Conservation (phyloP, 2,888 invertebrate genomes). For the Ecliptopera silaceata region DNA sequence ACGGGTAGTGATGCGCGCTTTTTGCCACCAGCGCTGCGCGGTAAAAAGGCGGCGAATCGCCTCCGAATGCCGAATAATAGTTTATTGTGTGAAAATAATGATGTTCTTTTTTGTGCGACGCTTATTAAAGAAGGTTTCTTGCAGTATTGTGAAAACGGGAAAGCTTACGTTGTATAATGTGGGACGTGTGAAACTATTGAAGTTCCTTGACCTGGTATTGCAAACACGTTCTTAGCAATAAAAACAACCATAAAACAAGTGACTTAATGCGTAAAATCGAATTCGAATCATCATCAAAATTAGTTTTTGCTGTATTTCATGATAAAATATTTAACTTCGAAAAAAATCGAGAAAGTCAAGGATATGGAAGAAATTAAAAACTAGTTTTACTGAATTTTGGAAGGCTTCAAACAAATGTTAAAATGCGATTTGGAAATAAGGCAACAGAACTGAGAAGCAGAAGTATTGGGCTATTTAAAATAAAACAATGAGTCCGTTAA, state of each 20-base stretch:
- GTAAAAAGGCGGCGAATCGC: conserved; percentile 61
- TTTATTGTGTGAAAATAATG: conserved; percentile 42
- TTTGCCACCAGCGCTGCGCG: conserved; percentile 55
- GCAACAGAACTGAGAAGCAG: no score
- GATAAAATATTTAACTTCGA: no score
- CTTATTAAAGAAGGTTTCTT: conserved; percentile 34
- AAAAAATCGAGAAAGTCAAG: no score
- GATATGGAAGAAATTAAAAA: no score
- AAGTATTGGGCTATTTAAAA: no score
- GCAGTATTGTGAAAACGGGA: conserved; percentile 23
- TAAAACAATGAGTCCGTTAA: no score
- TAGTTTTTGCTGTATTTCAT: no score
- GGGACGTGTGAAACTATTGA: background rate
- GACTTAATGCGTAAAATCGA: no score
- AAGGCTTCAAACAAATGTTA: conserved; percentile 1
- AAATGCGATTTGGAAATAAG: no score
- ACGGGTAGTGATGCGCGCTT: conserved; percentile 68
- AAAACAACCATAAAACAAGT: no score
- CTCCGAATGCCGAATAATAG: conserved; percentile 38
- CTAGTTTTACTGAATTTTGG: no score
- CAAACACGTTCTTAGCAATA: background rate
- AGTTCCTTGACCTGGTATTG: background rate
- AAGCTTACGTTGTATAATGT: conserved; percentile 6
- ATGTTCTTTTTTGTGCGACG: conserved; percentile 36
- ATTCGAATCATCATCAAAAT: no score